Evolutionary conservation across 2,888 invertebrate genomes (phyloP).

Genomic region (Deroplatys truncata): DNA sequence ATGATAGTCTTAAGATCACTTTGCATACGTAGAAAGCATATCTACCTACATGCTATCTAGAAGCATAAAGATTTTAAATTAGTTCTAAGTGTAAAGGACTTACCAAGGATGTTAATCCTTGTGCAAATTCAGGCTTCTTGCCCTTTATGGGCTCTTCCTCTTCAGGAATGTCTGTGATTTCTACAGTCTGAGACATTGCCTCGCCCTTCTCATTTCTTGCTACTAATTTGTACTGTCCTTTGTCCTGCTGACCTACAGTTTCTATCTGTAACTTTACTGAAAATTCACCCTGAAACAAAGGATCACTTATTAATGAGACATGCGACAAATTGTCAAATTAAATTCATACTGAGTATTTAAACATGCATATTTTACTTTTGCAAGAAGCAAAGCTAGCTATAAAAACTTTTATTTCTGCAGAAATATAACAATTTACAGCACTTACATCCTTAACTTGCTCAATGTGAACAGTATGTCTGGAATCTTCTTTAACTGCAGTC

Average conservation of each 20-base stretch:
- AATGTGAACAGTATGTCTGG: slow-evolving; percentile 69
- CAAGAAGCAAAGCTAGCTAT: neutral
- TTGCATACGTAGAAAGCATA: too few species aligned
- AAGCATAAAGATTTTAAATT: neutral
- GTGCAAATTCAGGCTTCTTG: slow-evolving; percentile 74
- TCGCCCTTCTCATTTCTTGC: slow-evolving; percentile 93
- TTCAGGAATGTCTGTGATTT: slow-evolving; percentile 77
- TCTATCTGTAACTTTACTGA: slow-evolving; percentile 86
- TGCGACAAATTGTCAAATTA: neutral
- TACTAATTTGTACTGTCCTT: slow-evolving; percentile 83
- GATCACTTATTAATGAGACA: neutral
- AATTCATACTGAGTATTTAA: neutral
- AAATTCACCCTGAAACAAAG: slow-evolving; percentile 70
- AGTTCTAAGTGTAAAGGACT: slow-evolving; percentile 39
- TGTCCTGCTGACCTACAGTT: slow-evolving; percentile 73
- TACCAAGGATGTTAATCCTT: slow-evolving; percentile 72
- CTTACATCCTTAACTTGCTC: slow-evolving; percentile 75
- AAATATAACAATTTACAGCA: slow-evolving; percentile 6
- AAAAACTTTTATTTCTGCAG: too few species aligned
- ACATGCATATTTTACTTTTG: neutral
- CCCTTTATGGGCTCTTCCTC: slow-evolving; percentile 62
- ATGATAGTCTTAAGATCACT: too few species aligned
- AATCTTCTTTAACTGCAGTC: slow-evolving; percentile 70
- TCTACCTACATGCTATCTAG: too few species aligned
- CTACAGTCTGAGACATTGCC: slow-evolving; percentile 82